phyloP scores from a whole-genome alignment of 1,140 invertebrate species.

The Habropoda laboriosa region DNA sequence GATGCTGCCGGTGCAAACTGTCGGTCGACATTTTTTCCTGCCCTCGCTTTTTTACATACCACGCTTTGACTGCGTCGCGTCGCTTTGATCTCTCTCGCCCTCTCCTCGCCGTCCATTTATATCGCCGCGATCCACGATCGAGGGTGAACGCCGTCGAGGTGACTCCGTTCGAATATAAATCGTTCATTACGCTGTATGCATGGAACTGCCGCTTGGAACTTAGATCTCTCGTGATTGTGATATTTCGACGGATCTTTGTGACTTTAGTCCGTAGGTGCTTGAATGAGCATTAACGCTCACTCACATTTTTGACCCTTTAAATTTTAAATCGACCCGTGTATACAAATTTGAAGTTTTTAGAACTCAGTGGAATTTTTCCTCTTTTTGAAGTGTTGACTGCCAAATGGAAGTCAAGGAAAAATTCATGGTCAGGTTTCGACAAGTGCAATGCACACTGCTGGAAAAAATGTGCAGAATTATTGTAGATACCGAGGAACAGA shows the following conservation, averaged over 20 bases:
- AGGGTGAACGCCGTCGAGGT: background rate
- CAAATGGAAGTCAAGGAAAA: too few relatives aligned
- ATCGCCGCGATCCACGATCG: constrained; percentile 24
- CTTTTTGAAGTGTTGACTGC: too few relatives aligned
- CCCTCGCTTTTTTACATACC: background rate
- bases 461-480: too few relatives aligned
- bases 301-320: too few relatives aligned
- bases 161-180: constrained; percentile 14
- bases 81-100: constrained; percentile 23
- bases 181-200: background rate
- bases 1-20: constrained; percentile 39
- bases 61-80: background rate
- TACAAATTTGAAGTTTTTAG: too few relatives aligned
- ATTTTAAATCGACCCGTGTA: too few relatives aligned
- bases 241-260: background rate
- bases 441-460: too few relatives aligned
- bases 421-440: too few relatives aligned
- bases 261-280: too few relatives aligned
- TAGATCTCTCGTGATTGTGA: background rate
- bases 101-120: constrained; percentile 18
- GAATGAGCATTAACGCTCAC: too few relatives aligned
- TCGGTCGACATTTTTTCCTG: constrained; percentile 13
- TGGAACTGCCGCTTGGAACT: background rate
- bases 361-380: too few relatives aligned
- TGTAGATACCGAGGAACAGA: too few relatives aligned